Evolutionary conservation across 1,140 invertebrate species (phyloP).

Genomic region (Spodoptera frugiperda): DNA sequence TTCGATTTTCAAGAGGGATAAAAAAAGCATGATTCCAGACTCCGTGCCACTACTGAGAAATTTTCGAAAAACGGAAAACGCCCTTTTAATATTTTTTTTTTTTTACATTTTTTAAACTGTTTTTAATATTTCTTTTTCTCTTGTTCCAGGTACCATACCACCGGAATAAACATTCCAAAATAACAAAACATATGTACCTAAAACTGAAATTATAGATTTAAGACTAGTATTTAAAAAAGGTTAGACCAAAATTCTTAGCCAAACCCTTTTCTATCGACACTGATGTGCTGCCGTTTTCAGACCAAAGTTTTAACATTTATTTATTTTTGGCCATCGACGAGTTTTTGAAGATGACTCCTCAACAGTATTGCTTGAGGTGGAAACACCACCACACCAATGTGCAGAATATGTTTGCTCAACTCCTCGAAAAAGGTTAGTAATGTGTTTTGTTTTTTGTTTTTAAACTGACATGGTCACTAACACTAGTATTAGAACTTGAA

Average conservation of each 20-base stretch:
- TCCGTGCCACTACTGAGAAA: no score
- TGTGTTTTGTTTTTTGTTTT: background rate
- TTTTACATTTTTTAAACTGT: no score
- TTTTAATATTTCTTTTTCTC: conserved; percentile 24
- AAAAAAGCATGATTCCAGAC: no score
- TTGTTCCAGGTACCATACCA: conserved; percentile 68
- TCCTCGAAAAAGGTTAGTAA: conserved; percentile 88
- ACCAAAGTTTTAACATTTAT: conserved; percentile 58
- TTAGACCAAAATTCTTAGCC: conserved; percentile 66
- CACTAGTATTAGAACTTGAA: no score
- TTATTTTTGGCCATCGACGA: conserved; percentile 28
- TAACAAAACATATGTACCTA: conserved; percentile 49
- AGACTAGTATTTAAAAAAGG: conserved; percentile 24
- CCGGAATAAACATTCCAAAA: conserved; percentile 65
- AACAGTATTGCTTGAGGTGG: conserved; percentile 96
- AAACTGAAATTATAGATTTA: conserved; percentile 51
- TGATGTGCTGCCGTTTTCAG: conserved; percentile 56
- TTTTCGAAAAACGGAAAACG: no score
- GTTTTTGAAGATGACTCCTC: conserved; percentile 88
- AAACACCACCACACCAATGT: conserved; percentile 96
- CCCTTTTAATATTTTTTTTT: no score
- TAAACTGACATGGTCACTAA: no score
- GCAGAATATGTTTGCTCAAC: conserved; percentile 95
- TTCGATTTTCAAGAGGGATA: no score
- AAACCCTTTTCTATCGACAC: conserved; percentile 50